Base-by-base conservation (phyloP, 1,140 invertebrate species). In the Drosophila melanica region DNA sequence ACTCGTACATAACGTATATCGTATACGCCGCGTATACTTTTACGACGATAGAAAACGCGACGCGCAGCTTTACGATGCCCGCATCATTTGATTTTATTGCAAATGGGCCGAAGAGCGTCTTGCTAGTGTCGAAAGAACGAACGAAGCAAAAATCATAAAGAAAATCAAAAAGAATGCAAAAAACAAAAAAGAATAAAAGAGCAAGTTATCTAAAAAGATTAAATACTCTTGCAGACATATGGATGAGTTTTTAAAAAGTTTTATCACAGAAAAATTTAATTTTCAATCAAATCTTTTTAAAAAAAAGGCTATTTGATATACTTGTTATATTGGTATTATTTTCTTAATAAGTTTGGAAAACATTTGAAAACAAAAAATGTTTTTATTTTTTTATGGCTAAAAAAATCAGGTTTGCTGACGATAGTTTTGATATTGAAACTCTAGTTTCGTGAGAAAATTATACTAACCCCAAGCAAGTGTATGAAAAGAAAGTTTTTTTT, bases 61-160 rank as follows among this genome's bases (percentile, higher is more conserved):
- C 58, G 79, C 64, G 71, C 35, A 79, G 76, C 82, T 87, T 87
- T 87, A 87, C 84, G 82, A 89, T 89, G 62, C 84, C 76, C 84
- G 84, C 82, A 82, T 89, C 82, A 87, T 87, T 87, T 87, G 84
- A 87, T 87, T 87, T 87, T 89, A 87, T 87, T 87, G 79, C 76
- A 62, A 74, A 74, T 69, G 65, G 65, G 44, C 44, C 58, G 30
- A 74, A 48, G 51, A 70, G 44, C 47, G 58, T 39, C 72, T 63
- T 44, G 51, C 79, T 77, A 82, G 79, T 89, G 84, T 73, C 74
- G 68, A 63, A 44, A 51, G 60, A 33, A 37, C 8, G 8, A 58
- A 59, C 54, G 55, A 66, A 60, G 10, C 45, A 68, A 35, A 62
- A 42, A 73, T 68, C 20, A 59, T 68, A 44, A 60, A 39, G 51